Conservation (phyloP, 2,888 invertebrate genomes). For the Dicycla oo region DNA sequence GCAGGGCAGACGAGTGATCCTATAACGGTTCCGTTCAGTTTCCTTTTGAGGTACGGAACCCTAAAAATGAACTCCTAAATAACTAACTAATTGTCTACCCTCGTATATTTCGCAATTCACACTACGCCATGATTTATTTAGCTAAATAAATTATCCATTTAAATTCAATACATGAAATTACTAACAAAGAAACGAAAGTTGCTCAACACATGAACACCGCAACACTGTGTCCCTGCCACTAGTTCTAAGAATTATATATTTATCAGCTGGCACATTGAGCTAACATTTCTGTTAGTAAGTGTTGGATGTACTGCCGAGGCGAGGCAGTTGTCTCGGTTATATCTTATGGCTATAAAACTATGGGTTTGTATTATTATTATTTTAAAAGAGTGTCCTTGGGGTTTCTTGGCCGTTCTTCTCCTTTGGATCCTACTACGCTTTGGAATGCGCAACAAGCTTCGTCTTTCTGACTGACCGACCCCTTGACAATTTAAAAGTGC, state of each 20-base stretch:
- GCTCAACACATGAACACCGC: constrained; percentile 7
- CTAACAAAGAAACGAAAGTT: constrained; percentile 7
- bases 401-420: too few relatives aligned
- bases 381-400: too few relatives aligned
- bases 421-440: too few relatives aligned
- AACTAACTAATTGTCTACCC: not conserved
- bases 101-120: not conserved
- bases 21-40: too few relatives aligned
- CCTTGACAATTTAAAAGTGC: too few relatives aligned
- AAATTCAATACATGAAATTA: not conserved
- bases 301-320: constrained; percentile 6
- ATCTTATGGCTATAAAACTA: not conserved
- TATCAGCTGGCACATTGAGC: constrained; percentile 55
- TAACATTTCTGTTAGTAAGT: constrained; percentile 55
- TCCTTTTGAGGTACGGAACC: too few relatives aligned
- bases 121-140: not conserved
- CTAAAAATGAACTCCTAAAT: too few relatives aligned
- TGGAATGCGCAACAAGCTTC: too few relatives aligned
- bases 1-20: too few relatives aligned
- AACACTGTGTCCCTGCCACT: constrained; percentile 29
- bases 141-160: not conserved
- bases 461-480: too few relatives aligned
- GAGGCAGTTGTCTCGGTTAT: constrained; percentile 11
- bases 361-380: too few relatives aligned
- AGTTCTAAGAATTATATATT: constrained; percentile 61